Base-by-base conservation (phyloP, 2,888 invertebrate genomes). In the Pimpla rufipes region DNA sequence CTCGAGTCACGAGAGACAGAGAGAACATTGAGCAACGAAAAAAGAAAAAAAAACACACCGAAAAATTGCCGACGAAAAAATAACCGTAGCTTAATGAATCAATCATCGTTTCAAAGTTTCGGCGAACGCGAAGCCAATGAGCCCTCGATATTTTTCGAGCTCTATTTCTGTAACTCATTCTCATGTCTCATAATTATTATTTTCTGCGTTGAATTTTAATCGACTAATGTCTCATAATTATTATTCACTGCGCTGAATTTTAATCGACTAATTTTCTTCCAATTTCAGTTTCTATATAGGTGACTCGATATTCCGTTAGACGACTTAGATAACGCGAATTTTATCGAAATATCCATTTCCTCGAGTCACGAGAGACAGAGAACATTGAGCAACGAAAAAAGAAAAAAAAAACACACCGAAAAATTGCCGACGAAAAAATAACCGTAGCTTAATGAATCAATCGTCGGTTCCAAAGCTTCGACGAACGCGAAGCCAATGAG, bases 401-500 rank as follows among this genome's bases (percentile, higher is more conserved):
- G n/a, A 42, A 42, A 18, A 0, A 42, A 64, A 64, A 23, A 23
- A 10, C 13, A 2, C 57, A 57, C 18, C 3, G 21, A 42, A 16
- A 47, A 5, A 47, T 47, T 6, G 16, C 1, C 6, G 16, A 5
- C 2, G 29, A 29, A 29, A 29, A 47, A 47, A 47, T 47, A 16
- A 16, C 3, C 11, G 1, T 2, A n/a, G 13, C 1, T 45, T 13
- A 47, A 47, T 3, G 47, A 47, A 47, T 16, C 5, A 47, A 47
- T n/a, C 47, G 16, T 13, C 47, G n/a, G n/a, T 47, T 47, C 11
- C n/a, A n/a, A 47, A 5, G 47, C 47, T 47, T 13, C n/a, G 4
- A n/a, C 47, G 47, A 47, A n/a, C n/a, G 4, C 47, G 47, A 47
- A 47, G 47, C n/a, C n/a, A 47, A 47, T 47, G 47, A 47, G 47